phyloP scores from a whole-genome alignment of 2,888 invertebrate species.

The Drosophila pseudotakahashii region DNA sequence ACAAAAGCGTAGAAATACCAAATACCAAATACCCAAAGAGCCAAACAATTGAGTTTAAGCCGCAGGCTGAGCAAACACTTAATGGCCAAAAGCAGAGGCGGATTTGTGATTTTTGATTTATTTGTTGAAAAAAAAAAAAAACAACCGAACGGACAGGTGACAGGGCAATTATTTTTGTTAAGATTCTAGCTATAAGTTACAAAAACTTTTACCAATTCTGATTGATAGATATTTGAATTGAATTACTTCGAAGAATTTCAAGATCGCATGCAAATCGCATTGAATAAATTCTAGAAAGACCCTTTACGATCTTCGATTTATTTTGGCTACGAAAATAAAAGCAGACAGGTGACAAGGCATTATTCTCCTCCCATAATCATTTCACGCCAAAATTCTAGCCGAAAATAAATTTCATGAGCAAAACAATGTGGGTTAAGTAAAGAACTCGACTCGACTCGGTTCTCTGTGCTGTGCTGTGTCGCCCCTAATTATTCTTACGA shows the following conservation, averaged over 20 bases:
- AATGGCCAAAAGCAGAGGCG: constrained; percentile 31
- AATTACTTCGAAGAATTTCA: too few relatives aligned
- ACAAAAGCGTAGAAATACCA: constrained; percentile 11
- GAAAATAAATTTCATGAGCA: constrained; percentile 17
- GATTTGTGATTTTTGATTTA: constrained; percentile 20
- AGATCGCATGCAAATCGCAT: too few relatives aligned
- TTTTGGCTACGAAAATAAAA: not conserved
- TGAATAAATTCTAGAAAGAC: not conserved
- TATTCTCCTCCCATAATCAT: constrained; percentile 40
- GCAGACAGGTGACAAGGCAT: constrained; percentile 12
- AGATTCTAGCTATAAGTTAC: too few relatives aligned
- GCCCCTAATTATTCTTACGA: constrained; percentile 57
- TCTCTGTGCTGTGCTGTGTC: too few relatives aligned
- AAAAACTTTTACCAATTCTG: too few relatives aligned
- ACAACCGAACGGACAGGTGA: constrained; percentile 47
- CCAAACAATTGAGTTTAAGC: constrained; percentile 21
- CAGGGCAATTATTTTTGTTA: constrained; percentile 38
- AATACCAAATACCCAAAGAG: not conserved
- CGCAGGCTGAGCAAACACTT: constrained; percentile 44
- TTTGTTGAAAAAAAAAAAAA: constrained; percentile 3
- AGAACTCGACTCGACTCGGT: constrained; percentile 3
- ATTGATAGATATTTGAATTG: too few relatives aligned
- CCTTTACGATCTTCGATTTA: not conserved
- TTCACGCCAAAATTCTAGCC: constrained; percentile 34
- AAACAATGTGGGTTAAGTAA: constrained; percentile 54